Base-by-base conservation (phyloP, 2,797 vertebrate species). In the Heterohyrax brucei region DNA sequence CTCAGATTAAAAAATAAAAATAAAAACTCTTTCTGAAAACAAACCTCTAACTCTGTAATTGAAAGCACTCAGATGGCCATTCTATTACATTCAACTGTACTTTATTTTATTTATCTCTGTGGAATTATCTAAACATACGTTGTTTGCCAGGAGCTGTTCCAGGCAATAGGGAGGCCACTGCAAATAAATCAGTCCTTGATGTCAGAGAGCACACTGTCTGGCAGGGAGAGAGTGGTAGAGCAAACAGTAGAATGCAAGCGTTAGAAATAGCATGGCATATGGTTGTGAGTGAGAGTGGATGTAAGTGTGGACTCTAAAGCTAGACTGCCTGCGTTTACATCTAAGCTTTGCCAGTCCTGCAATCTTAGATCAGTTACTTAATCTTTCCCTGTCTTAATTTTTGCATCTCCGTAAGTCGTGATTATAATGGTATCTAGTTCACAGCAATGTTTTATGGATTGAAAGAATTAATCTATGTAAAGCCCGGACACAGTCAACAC, bases 1-100 rank as follows among this genome's bases (percentile, higher is more conserved):
- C 73, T 90, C 72, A 77, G n/a, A 77, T 77, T 22, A 64, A 90
- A 93, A 89, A 77, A 72, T 22, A 64, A 90, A 93, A 89, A 18
- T 28, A 44, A 86, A 85, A 75, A 19, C 13, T 22, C 86, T 89
- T 44, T 92, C 66, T 21, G 19, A 19, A 75, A 85, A 95, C 44
- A 50, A 95, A 75, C 21, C 48, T 84, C 16, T 87, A 76, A 48
- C 75, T 18, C 5, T 66, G 18, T 89, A 78, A n/a, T 13, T 9
- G 24, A 90, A 89, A 68, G 83, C 48, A 78, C 78, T 21, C 48
- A 44, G 22, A 44, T 75, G 26, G 61, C 56, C 70, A n/a, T 70
- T 92, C 50, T 66, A 48, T 91, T 61, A 44, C 10, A n/a, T 86
- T 68, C 72, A n/a, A 33, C 72, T 72, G 46, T 53, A 77, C 22